Base-by-base conservation (phyloP, 1,140 invertebrate genomes). In the Monochamus saltuarius region DNA sequence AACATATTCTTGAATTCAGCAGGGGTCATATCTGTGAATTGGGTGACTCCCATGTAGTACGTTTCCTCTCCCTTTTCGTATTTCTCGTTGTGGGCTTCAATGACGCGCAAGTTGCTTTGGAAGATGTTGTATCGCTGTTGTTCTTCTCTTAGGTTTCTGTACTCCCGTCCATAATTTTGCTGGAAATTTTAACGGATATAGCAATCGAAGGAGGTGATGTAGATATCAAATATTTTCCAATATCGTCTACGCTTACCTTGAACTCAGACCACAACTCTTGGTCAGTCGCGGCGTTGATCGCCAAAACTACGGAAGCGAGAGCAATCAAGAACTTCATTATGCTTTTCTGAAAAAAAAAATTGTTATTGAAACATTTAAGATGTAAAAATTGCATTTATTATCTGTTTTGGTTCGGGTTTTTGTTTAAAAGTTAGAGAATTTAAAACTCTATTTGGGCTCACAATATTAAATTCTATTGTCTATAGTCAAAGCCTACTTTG, bases 81-180 rank as follows among this genome's bases (percentile, higher is more conserved):
- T 8, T 38, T 35, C 16, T 51, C 29, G 49, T 51, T 51, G 7
- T 51, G 49, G 1, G 22, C 19, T 34, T 51, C 29, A n/a, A 51
- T 66, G 9, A 36, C 35, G 3, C 43, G 56, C 7, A 57, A n/a
- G 50, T 66, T 66, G n/a, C 55, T 49, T 17, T 56, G 56, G 35
- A 56, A 66, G 17, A 66, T 56, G 40, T 13, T 92, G 79, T 88
- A 81, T 16, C 91, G 85, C 71, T 90, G 90, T 58, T 81, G 80
- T 72, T 94, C 91, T 73, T 94, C 92, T 1, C 82, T 77, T 1
- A 84, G 80, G 69, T 79, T 84, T 29, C 22, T 29, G 22, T 29
- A 29, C 2, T 29, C 22, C 22, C 22, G 22, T 29, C 22, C 22
- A 29, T 3, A 29, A 3, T 29, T 29, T 29, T 29, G 2, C 22